Evolutionary conservation across 1,140 invertebrate species (phyloP).

Genomic region (Acyrthosiphon pisum): DNA sequence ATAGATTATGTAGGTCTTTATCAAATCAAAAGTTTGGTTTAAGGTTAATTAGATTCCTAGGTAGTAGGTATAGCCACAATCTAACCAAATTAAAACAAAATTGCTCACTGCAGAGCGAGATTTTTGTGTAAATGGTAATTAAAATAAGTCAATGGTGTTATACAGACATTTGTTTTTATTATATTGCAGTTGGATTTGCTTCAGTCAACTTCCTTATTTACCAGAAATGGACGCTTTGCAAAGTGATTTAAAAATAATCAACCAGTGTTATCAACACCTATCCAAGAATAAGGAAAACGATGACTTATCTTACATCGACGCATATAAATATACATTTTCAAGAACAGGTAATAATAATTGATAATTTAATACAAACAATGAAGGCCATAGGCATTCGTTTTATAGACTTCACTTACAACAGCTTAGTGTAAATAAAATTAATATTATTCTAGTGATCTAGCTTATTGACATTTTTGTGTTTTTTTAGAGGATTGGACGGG

Average conservation of each 20-base stretch:
- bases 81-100: no score
- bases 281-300: conserved; percentile 64
- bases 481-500: conserved; percentile 74
- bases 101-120: no score
- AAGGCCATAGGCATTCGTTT: no score
- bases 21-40: no score
- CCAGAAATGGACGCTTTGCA: conserved; percentile 73
- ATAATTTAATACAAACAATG: no score
- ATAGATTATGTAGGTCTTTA: no score
- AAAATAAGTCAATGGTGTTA: not conserved
- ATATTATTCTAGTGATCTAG: not conserved
- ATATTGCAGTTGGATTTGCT: conserved; percentile 73
- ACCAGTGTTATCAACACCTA: conserved; percentile 70
- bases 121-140: no score
- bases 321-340: conserved; percentile 80
- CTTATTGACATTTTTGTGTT: not conserved
- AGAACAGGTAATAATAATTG: conserved; percentile 66
- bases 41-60: no score
- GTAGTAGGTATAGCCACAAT: no score
- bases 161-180: not conserved
- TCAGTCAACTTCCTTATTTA: conserved; percentile 76
- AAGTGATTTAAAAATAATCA: conserved; percentile 72
- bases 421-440: not conserved
- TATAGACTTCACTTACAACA: no score
- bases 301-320: conserved; percentile 72